phyloP scores from a whole-genome alignment of 2,797 vertebrate species.

The Siniperca obscura region DNA sequence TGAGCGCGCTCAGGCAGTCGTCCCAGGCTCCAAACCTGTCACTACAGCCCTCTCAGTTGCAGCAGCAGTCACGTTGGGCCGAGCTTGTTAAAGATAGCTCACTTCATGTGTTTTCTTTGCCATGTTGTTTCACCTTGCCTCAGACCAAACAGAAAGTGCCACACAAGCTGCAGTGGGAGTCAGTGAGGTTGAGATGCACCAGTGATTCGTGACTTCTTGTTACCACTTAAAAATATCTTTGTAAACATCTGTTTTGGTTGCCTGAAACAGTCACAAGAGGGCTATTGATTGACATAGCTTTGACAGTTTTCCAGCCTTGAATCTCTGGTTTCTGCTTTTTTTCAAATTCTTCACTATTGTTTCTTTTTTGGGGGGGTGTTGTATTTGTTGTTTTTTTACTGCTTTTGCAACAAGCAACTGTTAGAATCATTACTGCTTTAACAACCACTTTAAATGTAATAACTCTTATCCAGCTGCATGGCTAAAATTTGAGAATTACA shows the following conservation, averaged over 20 bases:
- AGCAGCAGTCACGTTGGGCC: constrained; percentile 35
- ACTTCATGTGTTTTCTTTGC: constrained; percentile 54
- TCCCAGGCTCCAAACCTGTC: constrained; percentile 65
- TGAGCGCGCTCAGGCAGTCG: constrained; percentile 62
- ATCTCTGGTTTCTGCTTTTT: constrained; percentile 34
- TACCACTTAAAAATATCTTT: constrained; percentile 49
- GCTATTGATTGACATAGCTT: constrained; percentile 40
- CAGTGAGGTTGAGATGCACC: constrained; percentile 36
- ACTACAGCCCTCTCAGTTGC: constrained; percentile 33
- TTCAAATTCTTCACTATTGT: neutral
- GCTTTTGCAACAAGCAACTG: constrained; percentile 24
- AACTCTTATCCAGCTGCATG: constrained; percentile 43
- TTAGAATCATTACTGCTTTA: constrained; percentile 12
- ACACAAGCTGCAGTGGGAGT: constrained; percentile 72
- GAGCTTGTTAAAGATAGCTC: constrained; percentile 59
- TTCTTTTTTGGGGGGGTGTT: neutral
- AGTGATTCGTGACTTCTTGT: constrained; percentile 60
- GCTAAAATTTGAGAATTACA: constrained; percentile 53
- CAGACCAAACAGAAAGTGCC: constrained; percentile 69
- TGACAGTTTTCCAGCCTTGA: constrained; percentile 25
- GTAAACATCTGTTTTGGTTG: constrained; percentile 62
- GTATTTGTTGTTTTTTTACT: neutral
- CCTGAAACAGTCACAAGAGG: constrained; percentile 43
- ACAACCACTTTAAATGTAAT: constrained; percentile 33
- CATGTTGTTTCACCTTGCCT: constrained; percentile 69